A percentile compares a stretch with the other conserved stretches of the same genome.
Evolutionary conservation across 64 coral and sea anemone genomes (phyloP).

Genomic region (Actinia tenebrosa): DNA sequence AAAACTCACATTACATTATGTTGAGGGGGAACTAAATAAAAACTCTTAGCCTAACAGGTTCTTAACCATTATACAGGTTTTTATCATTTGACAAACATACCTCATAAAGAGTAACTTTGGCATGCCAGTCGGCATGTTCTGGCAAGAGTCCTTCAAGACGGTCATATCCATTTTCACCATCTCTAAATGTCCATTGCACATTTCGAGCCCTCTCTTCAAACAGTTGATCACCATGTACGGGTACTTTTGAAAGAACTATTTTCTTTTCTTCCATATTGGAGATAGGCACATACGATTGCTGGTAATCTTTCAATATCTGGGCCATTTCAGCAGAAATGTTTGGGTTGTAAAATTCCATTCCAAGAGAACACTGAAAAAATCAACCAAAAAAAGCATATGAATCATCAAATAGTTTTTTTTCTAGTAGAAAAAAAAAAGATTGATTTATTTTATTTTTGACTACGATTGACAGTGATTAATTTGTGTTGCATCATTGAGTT

Average conservation of each 20-base stretch:
- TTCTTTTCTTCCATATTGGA: neutral
- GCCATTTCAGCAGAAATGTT: slow-evolving; percentile 34
- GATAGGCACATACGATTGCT: slow-evolving; percentile 31
- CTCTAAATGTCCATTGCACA: slow-evolving; percentile 20
- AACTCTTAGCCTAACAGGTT: too few species aligned
- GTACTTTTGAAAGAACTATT: neutral
- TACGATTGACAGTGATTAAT: too few species aligned
- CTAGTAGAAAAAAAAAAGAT: too few species aligned
- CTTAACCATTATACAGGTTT: neutral
- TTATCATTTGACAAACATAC: neutral
- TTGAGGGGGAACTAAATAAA: too few species aligned
- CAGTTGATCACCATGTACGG: slow-evolving; percentile 29
- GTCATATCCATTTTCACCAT: slow-evolving; percentile 4
- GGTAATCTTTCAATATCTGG: neutral
- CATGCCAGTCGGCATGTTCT: slow-evolving; percentile 30
- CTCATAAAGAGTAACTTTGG: slow-evolving; percentile 12
- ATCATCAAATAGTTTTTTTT: neutral
- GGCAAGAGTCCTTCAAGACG: slow-evolving; percentile 8
- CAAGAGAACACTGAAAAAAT: slow-evolving; percentile 30
- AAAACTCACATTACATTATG: neutral
- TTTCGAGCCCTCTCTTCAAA: slow-evolving; percentile 16
- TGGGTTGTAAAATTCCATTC: slow-evolving; percentile 15
- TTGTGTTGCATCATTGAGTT: too few species aligned
- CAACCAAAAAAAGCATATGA: neutral
- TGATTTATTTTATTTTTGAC: too few species aligned